A percentile compares a stretch with the other conserved stretches of the same genome.
Evolutionary conservation across 2,888 invertebrate species (phyloP).

Genomic region (Archips crataeganus): DNA sequence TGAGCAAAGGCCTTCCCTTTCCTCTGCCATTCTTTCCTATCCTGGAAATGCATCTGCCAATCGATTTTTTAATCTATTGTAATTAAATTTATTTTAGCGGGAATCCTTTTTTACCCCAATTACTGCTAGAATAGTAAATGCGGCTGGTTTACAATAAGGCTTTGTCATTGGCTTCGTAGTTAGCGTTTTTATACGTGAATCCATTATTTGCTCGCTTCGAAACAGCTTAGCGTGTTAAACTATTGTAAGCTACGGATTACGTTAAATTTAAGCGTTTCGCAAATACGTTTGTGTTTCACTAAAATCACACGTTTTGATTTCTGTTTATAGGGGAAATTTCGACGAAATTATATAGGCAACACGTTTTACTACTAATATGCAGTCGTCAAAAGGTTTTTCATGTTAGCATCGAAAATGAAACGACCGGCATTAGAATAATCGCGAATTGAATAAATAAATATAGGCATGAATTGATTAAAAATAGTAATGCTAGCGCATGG

Average conservation of each 20-base stretch:
- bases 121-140: constrained; percentile 7
- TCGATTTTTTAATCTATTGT: no score
- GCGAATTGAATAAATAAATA: no score
- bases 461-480: no score
- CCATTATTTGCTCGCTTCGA: constrained; percentile 3
- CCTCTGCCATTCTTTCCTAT: no score
- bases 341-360: no score
- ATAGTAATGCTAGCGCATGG: no score
- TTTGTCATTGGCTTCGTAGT: constrained; percentile 4
- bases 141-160: not conserved
- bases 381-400: no score
- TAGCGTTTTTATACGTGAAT: constrained; percentile 8
- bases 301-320: not conserved
- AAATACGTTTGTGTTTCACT: not conserved
- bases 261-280: not conserved
- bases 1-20: no score
- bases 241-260: constrained; percentile 14
- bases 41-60: no score
- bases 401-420: no score
- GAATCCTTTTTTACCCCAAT: not conserved
- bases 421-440: no score
- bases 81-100: not conserved
- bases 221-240: constrained; percentile 18
- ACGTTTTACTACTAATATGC: no score
- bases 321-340: not conserved